Evolutionary conservation across 1,140 invertebrate genomes (phyloP), one percentile per base, ranked within the genome.

Genomic region (Panulirus ornatus): DNA sequence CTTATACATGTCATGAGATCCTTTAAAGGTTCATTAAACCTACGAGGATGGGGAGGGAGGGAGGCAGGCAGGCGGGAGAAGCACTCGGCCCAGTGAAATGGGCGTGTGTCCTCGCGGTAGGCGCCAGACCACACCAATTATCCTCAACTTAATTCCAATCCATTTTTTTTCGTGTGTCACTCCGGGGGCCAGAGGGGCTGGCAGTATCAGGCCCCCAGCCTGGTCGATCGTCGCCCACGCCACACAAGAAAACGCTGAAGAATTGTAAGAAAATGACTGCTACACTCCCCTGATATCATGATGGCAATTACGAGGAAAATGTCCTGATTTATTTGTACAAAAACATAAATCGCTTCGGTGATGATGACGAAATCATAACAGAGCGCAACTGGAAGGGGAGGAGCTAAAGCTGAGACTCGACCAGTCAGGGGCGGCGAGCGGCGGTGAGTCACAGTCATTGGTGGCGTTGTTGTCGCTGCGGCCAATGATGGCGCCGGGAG

Each of bases 401-500:
- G 58, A 73, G 66, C 27, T 19, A 5, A 22, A 27, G 5, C n/a
- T 19, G 0, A 9, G 14, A 11, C 36, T 34, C 40, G n/a, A 11
- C 83, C 66, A 84, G 73, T 73, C 83, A 73, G 1, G 1, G n/a
- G 2, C 66, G 66, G n/a, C 22, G 16, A 71, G 27, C 9, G 40
- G 11, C n/a, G 42, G n/a, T 6, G 22, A 6, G 27, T 9, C 83
- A 19, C 66, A 19, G 40, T 51, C 19, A 84, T 44, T 84, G 83
- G 83, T 30, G 34, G 66, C 1, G 1, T 16, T 6, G 14, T 30
- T 34, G 22, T 19, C 36, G 14, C 83, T 36, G 22, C 40, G 27
- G 40, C 83, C 83, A 84, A 84, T 84, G 70, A 73, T 63, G n/a
- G 66, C 6, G n/a, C n/a, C 27, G 27, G 63, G 38, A 58, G 66